Percentiles rank a stretch among this genome's conserved stretches.
phyloP scores from a whole-genome alignment of 2,888 invertebrate genomes.

The Mamestra brassicae region DNA sequence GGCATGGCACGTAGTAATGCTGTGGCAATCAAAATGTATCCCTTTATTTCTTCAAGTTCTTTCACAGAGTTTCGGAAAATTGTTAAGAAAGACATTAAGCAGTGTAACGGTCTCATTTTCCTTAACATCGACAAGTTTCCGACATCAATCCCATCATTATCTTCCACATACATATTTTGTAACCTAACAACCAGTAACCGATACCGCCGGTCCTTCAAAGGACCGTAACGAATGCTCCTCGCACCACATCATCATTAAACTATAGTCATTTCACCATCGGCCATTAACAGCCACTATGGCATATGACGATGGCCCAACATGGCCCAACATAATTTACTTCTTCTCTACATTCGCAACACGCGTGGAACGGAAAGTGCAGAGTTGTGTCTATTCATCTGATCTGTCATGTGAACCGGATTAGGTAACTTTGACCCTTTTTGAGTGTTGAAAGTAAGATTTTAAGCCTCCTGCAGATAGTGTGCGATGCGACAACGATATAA shows the following conservation, averaged over 20 bases:
- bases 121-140: neutral
- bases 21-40: too few species aligned
- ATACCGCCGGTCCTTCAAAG: conserved; percentile 28
- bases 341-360: conserved; percentile 39
- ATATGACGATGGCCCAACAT: conserved; percentile 32
- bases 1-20: too few species aligned
- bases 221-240: conserved; percentile 42
- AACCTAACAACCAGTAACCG: conserved; percentile 35
- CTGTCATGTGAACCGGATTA: conserved; percentile 17
- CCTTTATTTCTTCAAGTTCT: too few species aligned
- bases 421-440: conserved; percentile 8
- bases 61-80: too few species aligned
- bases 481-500: too few species aligned
- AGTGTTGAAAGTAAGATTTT: neutral
- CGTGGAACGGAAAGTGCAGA: conserved; percentile 48
- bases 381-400: conserved; percentile 40
- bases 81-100: neutral
- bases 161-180: neutral
- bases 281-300: conserved; percentile 42
- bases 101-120: neutral
- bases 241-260: conserved; percentile 47
- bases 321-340: conserved; percentile 31
- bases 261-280: conserved; percentile 41
- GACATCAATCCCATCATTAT: neutral
- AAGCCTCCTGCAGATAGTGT: neutral